Evolutionary conservation across 2,113 vertebrate species (phyloP), one percentile per base, ranked within the genome.

Genomic region (Pelmatolapia mariae): DNA sequence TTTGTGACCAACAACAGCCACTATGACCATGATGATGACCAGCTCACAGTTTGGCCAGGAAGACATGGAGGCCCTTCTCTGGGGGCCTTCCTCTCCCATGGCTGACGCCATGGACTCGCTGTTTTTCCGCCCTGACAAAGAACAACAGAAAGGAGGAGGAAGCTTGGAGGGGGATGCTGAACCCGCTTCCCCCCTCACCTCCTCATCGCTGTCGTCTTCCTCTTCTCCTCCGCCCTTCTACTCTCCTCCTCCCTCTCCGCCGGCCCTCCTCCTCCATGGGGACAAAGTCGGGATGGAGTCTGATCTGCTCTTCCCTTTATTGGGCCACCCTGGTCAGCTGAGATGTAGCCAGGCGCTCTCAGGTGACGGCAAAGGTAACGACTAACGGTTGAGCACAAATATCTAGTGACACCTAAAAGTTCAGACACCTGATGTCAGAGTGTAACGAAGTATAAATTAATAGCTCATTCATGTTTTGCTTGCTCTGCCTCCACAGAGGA

Each of bases 31-130:
- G 95, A 96, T 68, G 96, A 97, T 97, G 97, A 98, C 97, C 96
- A 98, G 90, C 97, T 97, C 96, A 97, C 97, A 96, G 96, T 97
- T 97, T 97, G 96, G 98, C 97, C 97, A 92, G 97, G 97, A 97
- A 96, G 97, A 96, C 96, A 97, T 95, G 78, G 95, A 96, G 93
- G 95, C 93, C 97, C 97, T 97, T 96, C 97, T 98, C 92, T 97
- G 93, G 94, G 95, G 82, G 83, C 97, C 96, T 97, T 97, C 97
- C 97, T 98, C 95, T 98, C 98, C 96, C 98, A 98, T 95, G 98
- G 98, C 96, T 99, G 98, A 99, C 86, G 83, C 88, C 83, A 43
- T 92, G 38, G 92, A 95, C 95, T 85, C 91, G 85, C 94, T 97
- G 29, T 93, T 97, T 87, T 95, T 97, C 92, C 54, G 57, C 89